Evolutionary conservation across 2,797 vertebrate species (phyloP), one percentile per base, ranked within the genome.

Genomic region (Gadopsis marmoratus): DNA sequence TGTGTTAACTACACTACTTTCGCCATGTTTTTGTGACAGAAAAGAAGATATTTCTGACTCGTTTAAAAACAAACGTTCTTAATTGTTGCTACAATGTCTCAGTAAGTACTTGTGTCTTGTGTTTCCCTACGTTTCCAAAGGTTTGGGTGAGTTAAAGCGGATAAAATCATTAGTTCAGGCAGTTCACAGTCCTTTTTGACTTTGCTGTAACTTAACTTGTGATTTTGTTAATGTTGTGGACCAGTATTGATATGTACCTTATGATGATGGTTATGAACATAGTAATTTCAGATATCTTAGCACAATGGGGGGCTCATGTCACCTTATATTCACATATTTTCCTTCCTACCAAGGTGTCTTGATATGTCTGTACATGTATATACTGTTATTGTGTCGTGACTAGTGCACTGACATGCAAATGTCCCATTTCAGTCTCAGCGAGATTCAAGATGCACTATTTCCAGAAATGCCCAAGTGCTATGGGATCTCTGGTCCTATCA

Each of bases 401-500:
- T 31, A 1, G 7, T 59, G 17, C 7, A 72, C 48, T 16, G 58
- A 51, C 14, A 50, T 47, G 3, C 29, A 48, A 47, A n/a, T 16
- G 31, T 53, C 16, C 7, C 58, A 31, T 60, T 61, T 74, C 93
- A 98, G 97, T 95, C 95, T 95, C 79, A 87, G 95, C 88, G 91
- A 90, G 88, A 95, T 89, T 85, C 95, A 95, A 90, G 93, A 93
- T 90, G 95, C 91, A 59, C 82, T 93, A 79, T 86, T 85, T 31
- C 95, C 94, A 83, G 94, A 95, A 45, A 88, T 90, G 0, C 92
- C 94, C 80, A 96, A 95, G 92, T 96, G 96, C 89, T 97, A 95
- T 96, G 97, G 97, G 89, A 96, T 98, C 88, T 97, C 96, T 45
- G 96, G 95, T 79, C 97, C 97, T 29, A 97, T 98, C 94, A 97